These are phyloP conservation scores for Potorous gilbertii DNA, from an alignment of 2,797 vertebrate genomes.

Conservation along the genomic window DNA sequence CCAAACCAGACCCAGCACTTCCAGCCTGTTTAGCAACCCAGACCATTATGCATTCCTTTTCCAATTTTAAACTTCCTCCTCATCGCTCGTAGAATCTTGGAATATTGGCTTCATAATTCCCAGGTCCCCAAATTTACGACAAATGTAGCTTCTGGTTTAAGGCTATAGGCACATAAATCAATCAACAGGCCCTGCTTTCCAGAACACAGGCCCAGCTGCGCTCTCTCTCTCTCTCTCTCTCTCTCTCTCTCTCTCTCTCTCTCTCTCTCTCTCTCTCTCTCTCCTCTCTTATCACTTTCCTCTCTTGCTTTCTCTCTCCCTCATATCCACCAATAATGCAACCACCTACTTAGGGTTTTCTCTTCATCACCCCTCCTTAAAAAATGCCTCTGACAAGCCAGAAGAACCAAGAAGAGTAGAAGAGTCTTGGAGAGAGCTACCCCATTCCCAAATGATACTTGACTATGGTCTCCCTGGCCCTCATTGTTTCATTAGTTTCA, in stretches of 20 bases:
- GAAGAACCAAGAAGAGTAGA: neutral
- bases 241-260: neutral
- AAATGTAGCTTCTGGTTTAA: slow-evolving; percentile 61
- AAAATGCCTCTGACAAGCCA: neutral
- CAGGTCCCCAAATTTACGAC: slow-evolving; percentile 33
- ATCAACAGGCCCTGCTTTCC: neutral
- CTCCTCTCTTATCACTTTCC: too few species aligned
- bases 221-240: slow-evolving; percentile 23
- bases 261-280: neutral
- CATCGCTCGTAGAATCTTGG: slow-evolving; percentile 51
- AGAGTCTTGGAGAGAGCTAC: neutral
- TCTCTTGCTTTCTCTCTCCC: neutral
- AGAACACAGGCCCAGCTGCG: neutral
- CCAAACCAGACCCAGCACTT: neutral
- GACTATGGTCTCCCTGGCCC: neutral
- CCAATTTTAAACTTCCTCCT: slow-evolving; percentile 51
- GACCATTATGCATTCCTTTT: neutral
- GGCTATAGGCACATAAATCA: slow-evolving; percentile 52
- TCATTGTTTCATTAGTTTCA: neutral
- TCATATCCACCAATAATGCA: neutral
- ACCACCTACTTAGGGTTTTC: neutral
- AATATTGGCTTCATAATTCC: slow-evolving; percentile 57
- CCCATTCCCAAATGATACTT: neutral
- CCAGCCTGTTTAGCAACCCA: neutral
- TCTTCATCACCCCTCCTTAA: neutral